Evolutionary conservation across 2,113 vertebrate genomes (phyloP).

Genomic region (Clarias gariepinus): DNA sequence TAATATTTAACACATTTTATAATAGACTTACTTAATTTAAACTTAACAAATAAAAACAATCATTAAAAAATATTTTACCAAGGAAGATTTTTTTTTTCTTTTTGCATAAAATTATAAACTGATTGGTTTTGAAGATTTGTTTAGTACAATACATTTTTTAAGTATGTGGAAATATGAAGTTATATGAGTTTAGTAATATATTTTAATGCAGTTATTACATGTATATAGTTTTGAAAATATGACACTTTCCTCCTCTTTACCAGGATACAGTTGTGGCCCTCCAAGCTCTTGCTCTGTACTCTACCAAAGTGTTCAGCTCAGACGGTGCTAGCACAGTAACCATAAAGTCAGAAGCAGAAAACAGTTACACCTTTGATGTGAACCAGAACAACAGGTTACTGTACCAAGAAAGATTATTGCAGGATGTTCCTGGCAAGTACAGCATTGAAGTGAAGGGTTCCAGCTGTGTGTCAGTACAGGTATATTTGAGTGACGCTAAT

Average conservation of each 20-base stretch:
- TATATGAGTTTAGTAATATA: background rate
- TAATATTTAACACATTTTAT: too few species aligned
- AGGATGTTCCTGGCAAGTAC: conserved; percentile 71
- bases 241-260: background rate
- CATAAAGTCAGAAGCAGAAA: conserved; percentile 56
- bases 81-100: too few species aligned
- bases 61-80: too few species aligned
- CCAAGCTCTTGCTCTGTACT: conserved; percentile 69
- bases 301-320: conserved; percentile 62
- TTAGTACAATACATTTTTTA: background rate
- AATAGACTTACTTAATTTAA: too few species aligned
- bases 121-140: too few species aligned
- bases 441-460: conserved; percentile 60
- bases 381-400: conserved; percentile 77
- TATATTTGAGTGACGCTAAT: conserved; percentile 39
- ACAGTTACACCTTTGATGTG: conserved; percentile 71
- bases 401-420: conserved; percentile 74
- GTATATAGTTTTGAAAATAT: background rate
- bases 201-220: background rate
- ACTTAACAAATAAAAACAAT: too few species aligned
- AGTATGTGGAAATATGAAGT: too few species aligned
- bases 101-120: too few species aligned
- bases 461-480: conserved; percentile 76
- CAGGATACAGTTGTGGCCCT: conserved; percentile 76
- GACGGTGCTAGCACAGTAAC: conserved; percentile 62